Percentiles rank a stretch among this genome's conserved stretches.
Conservation (phyloP, 37 sponge, comb jelly and placozoan genomes). For the Cladorhizidae sp. region DNA sequence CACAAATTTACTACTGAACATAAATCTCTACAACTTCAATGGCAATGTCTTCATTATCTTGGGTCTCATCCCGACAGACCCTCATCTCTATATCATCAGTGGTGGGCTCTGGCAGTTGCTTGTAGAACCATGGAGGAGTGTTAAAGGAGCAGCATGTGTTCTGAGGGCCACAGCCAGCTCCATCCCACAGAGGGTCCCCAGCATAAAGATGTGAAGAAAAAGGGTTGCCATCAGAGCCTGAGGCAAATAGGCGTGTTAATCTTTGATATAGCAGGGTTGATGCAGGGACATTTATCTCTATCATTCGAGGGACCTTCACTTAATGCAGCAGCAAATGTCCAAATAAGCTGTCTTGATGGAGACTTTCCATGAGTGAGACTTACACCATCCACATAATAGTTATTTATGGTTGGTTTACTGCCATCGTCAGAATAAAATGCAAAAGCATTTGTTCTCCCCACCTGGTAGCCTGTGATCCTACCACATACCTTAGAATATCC, state of each 20-base stretch:
- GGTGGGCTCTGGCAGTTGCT: neutral
- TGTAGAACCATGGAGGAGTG: conserved; percentile 40
- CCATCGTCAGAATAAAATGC: neutral
- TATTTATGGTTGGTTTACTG: conserved; percentile 1
- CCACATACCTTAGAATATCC: conserved; percentile 61
- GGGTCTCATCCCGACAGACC: conserved; percentile 12
- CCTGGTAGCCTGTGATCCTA: conserved; percentile 47
- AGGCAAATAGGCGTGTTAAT: neutral
- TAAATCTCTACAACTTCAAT: conserved; percentile 26
- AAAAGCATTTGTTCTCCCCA: conserved; percentile 20
- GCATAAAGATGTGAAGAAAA: too few species aligned
- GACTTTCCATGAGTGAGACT: conserved; percentile 23
- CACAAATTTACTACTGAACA: conserved; percentile 24
- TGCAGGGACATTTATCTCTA: neutral
- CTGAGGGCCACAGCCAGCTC: conserved; percentile 18
- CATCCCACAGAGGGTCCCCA: conserved; percentile 43
- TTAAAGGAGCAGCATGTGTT: conserved; percentile 4
- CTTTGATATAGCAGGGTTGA: neutral
- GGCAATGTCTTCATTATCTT: conserved; percentile 19
- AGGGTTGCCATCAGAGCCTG: too few species aligned
- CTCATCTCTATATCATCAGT: conserved; percentile 44
- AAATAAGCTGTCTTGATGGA: conserved; percentile 20
- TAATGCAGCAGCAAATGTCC: conserved; percentile 31
- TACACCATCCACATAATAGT: conserved; percentile 29
- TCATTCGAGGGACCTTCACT: neutral